These are phyloP conservation scores for Thalassarche chlororhynchos DNA, from an alignment of 2,113 vertebrate species.

Conservation along the genomic window DNA sequence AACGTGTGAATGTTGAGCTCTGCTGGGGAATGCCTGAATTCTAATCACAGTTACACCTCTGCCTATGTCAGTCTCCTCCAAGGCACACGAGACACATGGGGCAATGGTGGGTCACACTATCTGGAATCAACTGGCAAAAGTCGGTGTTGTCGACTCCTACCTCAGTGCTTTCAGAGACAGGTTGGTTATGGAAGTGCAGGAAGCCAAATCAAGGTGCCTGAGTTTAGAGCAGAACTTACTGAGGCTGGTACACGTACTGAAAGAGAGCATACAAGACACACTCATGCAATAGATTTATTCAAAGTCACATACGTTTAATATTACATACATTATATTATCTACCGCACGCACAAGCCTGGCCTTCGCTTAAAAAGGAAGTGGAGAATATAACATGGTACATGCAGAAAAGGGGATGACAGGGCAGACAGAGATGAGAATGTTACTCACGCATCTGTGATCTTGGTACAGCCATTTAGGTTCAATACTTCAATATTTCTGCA, in stretches of 20 bases:
- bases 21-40: too few species aligned
- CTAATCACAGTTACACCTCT: neutral
- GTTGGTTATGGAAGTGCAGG: conserved; percentile 98
- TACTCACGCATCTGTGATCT: conserved; percentile 96
- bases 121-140: neutral
- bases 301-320: fast-evolving
- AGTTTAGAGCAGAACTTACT: conserved; percentile 99
- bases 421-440: neutral
- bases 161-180: conserved; percentile 97
- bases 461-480: conserved; percentile 97
- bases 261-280: neutral
- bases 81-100: too few species aligned
- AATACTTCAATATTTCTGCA: conserved; percentile 98
- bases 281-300: fast-evolving
- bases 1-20: fast-evolving
- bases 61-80: neutral
- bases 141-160: conserved; percentile 41
- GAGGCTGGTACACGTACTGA: conserved; percentile 95
- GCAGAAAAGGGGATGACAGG: neutral
- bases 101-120: fast-evolving
- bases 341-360: fast-evolving
- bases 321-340: neutral
- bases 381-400: fast-evolving
- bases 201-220: conserved; percentile 94
- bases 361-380: neutral